Evolutionary conservation across 2,113 vertebrate species (phyloP), one percentile per base, ranked within the genome.

Genomic region (Tricholaema leucomelas): DNA sequence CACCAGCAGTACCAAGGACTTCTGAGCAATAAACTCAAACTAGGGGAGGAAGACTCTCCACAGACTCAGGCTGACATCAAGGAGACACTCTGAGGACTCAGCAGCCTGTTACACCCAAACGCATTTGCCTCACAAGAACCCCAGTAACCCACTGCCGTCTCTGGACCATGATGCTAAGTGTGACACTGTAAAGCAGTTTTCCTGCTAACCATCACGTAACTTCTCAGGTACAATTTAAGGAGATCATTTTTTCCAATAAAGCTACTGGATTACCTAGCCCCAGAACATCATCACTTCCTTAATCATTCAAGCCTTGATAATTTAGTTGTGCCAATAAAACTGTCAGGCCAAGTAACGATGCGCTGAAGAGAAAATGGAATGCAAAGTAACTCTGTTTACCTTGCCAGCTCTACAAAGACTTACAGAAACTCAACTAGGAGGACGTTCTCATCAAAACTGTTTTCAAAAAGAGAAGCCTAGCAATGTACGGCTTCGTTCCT

Each of bases 321-420:
- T 76, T 61, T 15, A 69, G 9, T 30, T 58, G 58, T 5, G 4
- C 14, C 44, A 73, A 21, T n/a, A 33, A 64, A 90, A 88, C 59
- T 12, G 48, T 19, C 27, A 50, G 48, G 33, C n/a, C 61, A 67
- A 69, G 27, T 27, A 60, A 64, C 1, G 4, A 82, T 60, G 17
- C 42, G 31, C 75, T 33, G 5, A 24, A 33, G 30, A 58, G 20
- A 54, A 55, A 35, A 0, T 0, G 7, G 15, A 5, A 3, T 9
- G 27, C 46, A 18, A 36, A 87, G 30, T 16, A 38, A 72, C 3
- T 2, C 54, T 15, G 40, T 15, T 52, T 11, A 54, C 10, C 12
- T 11, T 72, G 44, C 8, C 15, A 65, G 11, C 12, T 59, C 64
- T 17, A 8, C 3, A 10, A 40, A 67, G 19, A 42, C 9, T 66